These are phyloP conservation scores for Formica selysi DNA, from an alignment of 1,140 invertebrate genomes.

Conservation along the genomic window DNA sequence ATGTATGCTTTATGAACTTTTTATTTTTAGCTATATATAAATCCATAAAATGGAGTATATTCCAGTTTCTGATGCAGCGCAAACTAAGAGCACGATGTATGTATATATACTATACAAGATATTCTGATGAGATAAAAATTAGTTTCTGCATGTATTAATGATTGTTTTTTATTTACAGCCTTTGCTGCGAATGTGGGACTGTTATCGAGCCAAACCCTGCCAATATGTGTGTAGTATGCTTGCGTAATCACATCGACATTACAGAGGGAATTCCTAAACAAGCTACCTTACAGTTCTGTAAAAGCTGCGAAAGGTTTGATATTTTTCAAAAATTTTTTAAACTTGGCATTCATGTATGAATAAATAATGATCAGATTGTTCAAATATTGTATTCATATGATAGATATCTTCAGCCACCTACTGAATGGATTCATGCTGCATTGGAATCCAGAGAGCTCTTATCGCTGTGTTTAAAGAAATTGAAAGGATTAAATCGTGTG, in stretches of 20 bases:
- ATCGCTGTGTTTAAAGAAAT: conserved; percentile 96
- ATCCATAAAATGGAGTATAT: conserved; percentile 50
- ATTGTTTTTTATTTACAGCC: conserved; percentile 1
- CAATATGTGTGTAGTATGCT: conserved; percentile 98
- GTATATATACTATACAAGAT: conserved; percentile 13
- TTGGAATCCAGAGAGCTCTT: conserved; percentile 98
- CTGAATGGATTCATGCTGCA: conserved; percentile 95
- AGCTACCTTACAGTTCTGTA: conserved; percentile 95
- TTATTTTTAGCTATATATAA: neutral
- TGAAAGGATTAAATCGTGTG: conserved; percentile 96
- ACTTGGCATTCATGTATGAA: conserved; percentile 2
- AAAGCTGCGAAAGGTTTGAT: conserved; percentile 93
- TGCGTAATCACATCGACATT: conserved; percentile 96
- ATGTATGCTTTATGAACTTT: neutral
- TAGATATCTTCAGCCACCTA: conserved; percentile 97
- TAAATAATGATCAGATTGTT: neutral
- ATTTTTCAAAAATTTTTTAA: neutral
- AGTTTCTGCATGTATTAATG: neutral
- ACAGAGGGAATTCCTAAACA: conserved; percentile 99
- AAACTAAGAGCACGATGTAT: conserved; percentile 39
- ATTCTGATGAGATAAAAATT: neutral
- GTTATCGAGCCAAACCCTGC: conserved; percentile 97
- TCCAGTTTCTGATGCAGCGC: neutral
- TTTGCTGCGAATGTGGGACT: conserved; percentile 94
- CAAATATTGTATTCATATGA: conserved; percentile 43